phyloP scores from a whole-genome alignment of 2,113 vertebrate species.

The Ptychochromis oligacanthus region DNA sequence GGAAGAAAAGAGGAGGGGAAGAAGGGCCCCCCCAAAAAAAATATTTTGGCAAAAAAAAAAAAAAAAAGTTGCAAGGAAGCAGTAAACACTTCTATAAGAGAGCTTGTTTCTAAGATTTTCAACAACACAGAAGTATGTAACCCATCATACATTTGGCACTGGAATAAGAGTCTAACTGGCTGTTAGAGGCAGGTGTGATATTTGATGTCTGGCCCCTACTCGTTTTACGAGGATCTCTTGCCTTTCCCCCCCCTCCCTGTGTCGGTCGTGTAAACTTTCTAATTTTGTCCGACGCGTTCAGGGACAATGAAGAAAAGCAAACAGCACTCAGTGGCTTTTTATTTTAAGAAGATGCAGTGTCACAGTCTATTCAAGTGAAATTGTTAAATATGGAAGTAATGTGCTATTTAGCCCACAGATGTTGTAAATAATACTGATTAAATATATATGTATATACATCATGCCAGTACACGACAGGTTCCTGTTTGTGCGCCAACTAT shows the following conservation, averaged over 20 bases:
- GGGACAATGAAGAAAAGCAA: slow-evolving; percentile 31
- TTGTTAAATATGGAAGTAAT: not conserved
- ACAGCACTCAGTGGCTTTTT: not conserved
- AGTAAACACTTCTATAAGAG: not conserved
- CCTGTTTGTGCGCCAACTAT: not conserved
- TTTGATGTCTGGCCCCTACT: not conserved
- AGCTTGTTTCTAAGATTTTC: not conserved
- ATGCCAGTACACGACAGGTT: not conserved
- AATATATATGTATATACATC: not conserved
- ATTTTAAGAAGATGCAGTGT: not conserved
- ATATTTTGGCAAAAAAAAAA: not conserved
- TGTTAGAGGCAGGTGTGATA: slow-evolving; percentile 20
- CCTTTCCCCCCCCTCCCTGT: too few species aligned
- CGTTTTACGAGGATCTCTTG: slow-evolving; percentile 35
- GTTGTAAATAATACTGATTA: not conserved
- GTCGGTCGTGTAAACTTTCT: slow-evolving; percentile 47
- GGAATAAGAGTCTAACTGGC: not conserved
- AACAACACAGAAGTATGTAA: not conserved
- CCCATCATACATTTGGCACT: not conserved
- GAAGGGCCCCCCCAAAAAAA: not conserved
- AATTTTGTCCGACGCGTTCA: slow-evolving; percentile 38
- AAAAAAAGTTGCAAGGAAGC: not conserved
- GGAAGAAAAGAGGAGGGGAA: too few species aligned
- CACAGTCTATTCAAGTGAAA: not conserved
- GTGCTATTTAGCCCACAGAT: not conserved